These are phyloP conservation scores for Atta colombica DNA, from an alignment of 1,140 invertebrate species.

Conservation along the genomic window DNA sequence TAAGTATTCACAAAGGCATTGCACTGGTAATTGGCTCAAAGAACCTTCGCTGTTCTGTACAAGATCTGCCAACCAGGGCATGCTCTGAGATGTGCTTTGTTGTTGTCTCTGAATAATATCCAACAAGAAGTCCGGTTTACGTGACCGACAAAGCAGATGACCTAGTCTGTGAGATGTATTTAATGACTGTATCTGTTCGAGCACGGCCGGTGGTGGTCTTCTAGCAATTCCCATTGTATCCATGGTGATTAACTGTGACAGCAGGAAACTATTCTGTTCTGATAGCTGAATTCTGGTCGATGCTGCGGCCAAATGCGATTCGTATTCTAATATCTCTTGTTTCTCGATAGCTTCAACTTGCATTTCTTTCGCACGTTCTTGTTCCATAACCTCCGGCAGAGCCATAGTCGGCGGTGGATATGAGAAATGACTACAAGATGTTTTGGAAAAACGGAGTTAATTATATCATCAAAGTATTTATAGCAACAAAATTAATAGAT, in stretches of 20 bases:
- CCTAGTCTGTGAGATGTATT: constrained; percentile 94
- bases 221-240: constrained; percentile 94
- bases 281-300: constrained; percentile 95
- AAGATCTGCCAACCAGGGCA: constrained; percentile 98
- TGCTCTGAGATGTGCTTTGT: constrained; percentile 94
- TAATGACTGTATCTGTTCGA: constrained; percentile 94
- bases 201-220: constrained; percentile 91
- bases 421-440: constrained; percentile 88
- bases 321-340: constrained; percentile 96
- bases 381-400: constrained; percentile 88
- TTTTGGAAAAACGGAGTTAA: background rate
- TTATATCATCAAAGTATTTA: background rate
- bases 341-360: constrained; percentile 92
- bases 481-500: background rate
- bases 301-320: constrained; percentile 96
- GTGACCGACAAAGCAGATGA: constrained; percentile 95
- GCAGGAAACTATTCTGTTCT: constrained; percentile 94
- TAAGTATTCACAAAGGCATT: constrained; percentile 98
- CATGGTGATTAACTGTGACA: constrained; percentile 92
- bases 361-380: constrained; percentile 89
- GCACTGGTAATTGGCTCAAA: constrained; percentile 95
- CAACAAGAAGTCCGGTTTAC: constrained; percentile 96
- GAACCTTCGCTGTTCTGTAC: constrained; percentile 96
- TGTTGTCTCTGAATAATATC: constrained; percentile 95
- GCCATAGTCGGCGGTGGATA: constrained; percentile 92